Evolutionary conservation across 2,797 vertebrate species (phyloP).

Genomic region (Eulemur mongoz): DNA sequence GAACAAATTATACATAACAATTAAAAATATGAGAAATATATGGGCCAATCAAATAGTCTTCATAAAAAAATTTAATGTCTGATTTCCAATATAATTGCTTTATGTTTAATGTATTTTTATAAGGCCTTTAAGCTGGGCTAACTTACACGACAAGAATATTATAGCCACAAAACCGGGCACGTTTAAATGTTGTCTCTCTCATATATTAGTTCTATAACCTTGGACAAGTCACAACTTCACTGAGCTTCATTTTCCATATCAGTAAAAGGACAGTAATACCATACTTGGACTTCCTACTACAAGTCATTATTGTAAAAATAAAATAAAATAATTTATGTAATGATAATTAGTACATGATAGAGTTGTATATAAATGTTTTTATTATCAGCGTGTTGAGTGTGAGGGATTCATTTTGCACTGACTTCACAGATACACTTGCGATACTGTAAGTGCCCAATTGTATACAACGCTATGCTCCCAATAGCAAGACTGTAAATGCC

Average conservation of each 20-base stretch:
- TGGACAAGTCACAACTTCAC: not conserved
- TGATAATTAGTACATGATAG: not conserved
- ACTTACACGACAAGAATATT: not conserved
- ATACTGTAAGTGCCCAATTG: not conserved
- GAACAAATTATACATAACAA: not conserved
- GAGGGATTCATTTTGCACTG: not conserved
- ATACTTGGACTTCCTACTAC: not conserved
- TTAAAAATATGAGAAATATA: not conserved
- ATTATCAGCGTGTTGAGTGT: not conserved
- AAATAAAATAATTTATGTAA: not conserved
- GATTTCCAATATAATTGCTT: not conserved
- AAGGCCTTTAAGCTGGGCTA: not conserved
- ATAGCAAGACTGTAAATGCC: not conserved
- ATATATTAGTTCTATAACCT: not conserved
- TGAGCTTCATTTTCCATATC: not conserved
- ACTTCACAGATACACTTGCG: not conserved
- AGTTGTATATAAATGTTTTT: not conserved
- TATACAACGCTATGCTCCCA: not conserved
- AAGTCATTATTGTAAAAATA: not conserved
- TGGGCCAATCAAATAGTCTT: not conserved
- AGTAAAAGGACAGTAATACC: not conserved
- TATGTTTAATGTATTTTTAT: not conserved
- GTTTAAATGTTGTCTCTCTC: not conserved
- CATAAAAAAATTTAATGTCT: not conserved
- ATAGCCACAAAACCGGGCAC: not conserved